Percentiles rank a stretch among this genome's conserved stretches.
These are phyloP conservation scores for Syngnathoides biaculeatus DNA, from an alignment of 2,113 vertebrate genomes.

Conservation along the genomic window DNA sequence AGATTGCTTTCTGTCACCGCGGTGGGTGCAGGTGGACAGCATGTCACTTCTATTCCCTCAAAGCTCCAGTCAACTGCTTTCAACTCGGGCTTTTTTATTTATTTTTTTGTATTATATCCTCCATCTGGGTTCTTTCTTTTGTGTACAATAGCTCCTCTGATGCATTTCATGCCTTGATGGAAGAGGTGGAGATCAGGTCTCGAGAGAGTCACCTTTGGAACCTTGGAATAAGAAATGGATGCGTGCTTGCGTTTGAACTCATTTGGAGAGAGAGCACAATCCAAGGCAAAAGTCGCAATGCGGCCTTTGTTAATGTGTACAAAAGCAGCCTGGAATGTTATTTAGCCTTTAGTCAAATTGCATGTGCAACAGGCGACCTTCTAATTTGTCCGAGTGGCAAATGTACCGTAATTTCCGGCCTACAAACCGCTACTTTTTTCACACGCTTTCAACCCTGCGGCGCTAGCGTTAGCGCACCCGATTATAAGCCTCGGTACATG, in stretches of 20 bases:
- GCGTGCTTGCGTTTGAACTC: background rate
- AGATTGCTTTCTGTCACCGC: slow-evolving; percentile 1
- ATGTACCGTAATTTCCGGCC: no score
- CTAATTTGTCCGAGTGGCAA: background rate
- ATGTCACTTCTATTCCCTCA: slow-evolving; percentile 54
- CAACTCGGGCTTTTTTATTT: slow-evolving; percentile 52
- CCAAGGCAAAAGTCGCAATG: background rate
- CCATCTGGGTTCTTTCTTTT: slow-evolving; percentile 25
- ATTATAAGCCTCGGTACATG: no score
- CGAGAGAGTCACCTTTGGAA: background rate
- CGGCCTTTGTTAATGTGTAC: background rate
- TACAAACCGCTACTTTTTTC: no score
- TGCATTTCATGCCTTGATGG: slow-evolving; percentile 58
- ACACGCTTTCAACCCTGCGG: no score
- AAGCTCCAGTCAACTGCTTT: slow-evolving; percentile 59
- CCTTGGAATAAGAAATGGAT: slow-evolving; percentile 14
- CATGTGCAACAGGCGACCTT: background rate
- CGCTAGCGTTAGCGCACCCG: no score
- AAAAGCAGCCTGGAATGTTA: background rate
- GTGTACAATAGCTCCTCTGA: slow-evolving; percentile 63
- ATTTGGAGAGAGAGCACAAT: background rate
- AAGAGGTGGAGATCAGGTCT: slow-evolving; percentile 14
- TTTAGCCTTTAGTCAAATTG: background rate
- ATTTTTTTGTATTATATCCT: slow-evolving; percentile 47
- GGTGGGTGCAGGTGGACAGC: slow-evolving; percentile 19